Conservation (phyloP, 2,113 vertebrate species). For the Gobius niger region DNA sequence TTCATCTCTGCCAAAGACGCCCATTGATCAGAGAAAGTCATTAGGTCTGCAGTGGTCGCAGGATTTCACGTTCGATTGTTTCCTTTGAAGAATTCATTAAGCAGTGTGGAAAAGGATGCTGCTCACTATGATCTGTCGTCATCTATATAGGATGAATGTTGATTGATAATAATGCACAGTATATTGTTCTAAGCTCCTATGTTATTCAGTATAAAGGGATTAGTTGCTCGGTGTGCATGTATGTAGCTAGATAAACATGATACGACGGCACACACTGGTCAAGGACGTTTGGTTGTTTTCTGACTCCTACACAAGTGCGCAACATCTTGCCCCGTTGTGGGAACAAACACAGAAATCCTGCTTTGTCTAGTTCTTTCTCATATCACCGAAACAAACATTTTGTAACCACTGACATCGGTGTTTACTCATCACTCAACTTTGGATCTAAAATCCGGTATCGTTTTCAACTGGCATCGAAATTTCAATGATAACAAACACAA, state of each 20-base stretch:
- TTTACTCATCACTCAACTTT: not conserved
- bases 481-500: no score
- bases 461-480: no score
- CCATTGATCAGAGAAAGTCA: constrained; percentile 34
- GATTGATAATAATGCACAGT: constrained; percentile 2
- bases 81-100: not conserved
- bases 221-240: constrained; percentile 15
- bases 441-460: not conserved
- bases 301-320: no score
- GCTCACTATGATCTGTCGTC: not conserved
- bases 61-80: not conserved
- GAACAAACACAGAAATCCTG: constrained; percentile 12
- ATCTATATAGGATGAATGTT: not conserved
- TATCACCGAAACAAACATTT: constrained; percentile 10
- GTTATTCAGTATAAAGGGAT: constrained; percentile 33
- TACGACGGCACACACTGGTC: constrained; percentile 26
- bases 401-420: not conserved
- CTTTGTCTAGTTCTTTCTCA: not conserved
- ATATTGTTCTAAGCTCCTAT: constrained; percentile 5
- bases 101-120: not conserved
- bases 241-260: constrained; percentile 11
- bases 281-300: constrained; percentile 23
- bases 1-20: not conserved
- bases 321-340: constrained; percentile 26
- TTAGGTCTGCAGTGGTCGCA: not conserved